These are phyloP conservation scores for Plusia festucae DNA, from an alignment of 2,888 invertebrate genomes.

Conservation along the genomic window DNA sequence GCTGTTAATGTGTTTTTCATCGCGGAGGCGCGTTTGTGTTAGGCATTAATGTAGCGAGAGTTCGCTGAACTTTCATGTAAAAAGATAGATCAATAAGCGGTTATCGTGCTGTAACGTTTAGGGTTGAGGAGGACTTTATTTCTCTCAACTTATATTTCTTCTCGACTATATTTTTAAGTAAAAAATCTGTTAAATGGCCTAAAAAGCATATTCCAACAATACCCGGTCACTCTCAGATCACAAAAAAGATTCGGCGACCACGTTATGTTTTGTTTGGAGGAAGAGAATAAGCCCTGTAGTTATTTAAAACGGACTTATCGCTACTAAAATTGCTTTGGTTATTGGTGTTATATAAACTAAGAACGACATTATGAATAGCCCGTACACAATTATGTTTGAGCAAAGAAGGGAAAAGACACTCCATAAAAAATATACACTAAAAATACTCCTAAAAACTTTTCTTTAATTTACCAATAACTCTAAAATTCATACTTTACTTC, in stretches of 20 bases:
- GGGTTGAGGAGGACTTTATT: too few relatives aligned
- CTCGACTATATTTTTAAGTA: too few relatives aligned
- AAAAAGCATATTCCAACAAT: too few relatives aligned
- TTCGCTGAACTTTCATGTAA: constrained; percentile 76
- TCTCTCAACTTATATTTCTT: too few relatives aligned
- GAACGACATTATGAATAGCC: neutral
- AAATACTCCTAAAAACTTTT: neutral
- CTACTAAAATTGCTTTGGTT: neutral
- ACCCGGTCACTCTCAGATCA: too few relatives aligned
- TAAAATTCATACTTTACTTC: constrained; percentile 10
- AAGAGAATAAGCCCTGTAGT: too few relatives aligned
- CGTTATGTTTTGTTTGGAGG: too few relatives aligned
- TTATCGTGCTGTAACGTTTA: too few relatives aligned
- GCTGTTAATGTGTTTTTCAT: constrained; percentile 76
- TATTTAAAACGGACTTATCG: neutral
- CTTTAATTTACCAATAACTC: constrained; percentile 21
- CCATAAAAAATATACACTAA: neutral
- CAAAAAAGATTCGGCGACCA: too few relatives aligned
- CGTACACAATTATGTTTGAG: too few relatives aligned
- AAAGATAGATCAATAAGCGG: constrained; percentile 21
- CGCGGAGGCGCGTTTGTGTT: constrained; percentile 77
- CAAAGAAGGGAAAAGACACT: too few relatives aligned
- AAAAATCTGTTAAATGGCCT: too few relatives aligned
- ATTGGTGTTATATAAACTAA: neutral
- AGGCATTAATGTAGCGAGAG: constrained; percentile 75